Evolutionary conservation across 1,140 invertebrate species (phyloP).

Genomic region (Drosophila albomicans): DNA sequence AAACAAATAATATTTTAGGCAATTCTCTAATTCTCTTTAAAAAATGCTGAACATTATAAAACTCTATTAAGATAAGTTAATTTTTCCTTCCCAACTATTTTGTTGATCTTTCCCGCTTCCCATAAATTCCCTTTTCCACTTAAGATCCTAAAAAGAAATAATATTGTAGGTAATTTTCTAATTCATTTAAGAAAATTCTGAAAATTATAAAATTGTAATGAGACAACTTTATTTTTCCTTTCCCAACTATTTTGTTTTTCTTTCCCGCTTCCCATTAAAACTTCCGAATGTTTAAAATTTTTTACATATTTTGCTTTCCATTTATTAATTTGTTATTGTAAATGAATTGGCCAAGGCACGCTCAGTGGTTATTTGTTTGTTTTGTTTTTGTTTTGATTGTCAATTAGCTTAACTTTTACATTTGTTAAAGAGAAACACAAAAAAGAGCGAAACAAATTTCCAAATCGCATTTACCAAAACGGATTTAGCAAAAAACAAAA

Average conservation of each 20-base stretch:
- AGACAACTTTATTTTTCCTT: too few relatives aligned
- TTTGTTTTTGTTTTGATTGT: conserved; percentile 16
- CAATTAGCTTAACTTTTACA: conserved; percentile 37
- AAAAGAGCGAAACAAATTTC: conserved; percentile 32
- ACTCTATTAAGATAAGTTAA: too few relatives aligned
- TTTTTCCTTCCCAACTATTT: too few relatives aligned
- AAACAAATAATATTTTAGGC: too few relatives aligned
- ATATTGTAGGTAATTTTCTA: too few relatives aligned
- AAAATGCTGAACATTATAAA: too few relatives aligned
- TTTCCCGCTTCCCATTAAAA: neutral
- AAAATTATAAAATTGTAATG: too few relatives aligned
- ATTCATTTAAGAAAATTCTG: too few relatives aligned
- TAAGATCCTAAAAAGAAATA: too few relatives aligned
- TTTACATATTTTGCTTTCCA: conserved; percentile 67
- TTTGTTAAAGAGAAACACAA: conserved; percentile 2
- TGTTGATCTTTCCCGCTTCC: too few relatives aligned
- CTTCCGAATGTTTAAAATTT: neutral
- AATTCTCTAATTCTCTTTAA: too few relatives aligned
- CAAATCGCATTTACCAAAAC: conserved; percentile 49
- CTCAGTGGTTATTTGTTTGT: conserved; percentile 55
- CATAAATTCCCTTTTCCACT: too few relatives aligned
- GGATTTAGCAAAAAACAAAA: conserved; percentile 60
- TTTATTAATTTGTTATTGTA: conserved; percentile 80
- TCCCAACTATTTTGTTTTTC: neutral
- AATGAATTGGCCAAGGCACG: conserved; percentile 78